Conservation (phyloP, 2,113 vertebrate genomes). For the Rhynchopsitta pachyrhyncha region DNA sequence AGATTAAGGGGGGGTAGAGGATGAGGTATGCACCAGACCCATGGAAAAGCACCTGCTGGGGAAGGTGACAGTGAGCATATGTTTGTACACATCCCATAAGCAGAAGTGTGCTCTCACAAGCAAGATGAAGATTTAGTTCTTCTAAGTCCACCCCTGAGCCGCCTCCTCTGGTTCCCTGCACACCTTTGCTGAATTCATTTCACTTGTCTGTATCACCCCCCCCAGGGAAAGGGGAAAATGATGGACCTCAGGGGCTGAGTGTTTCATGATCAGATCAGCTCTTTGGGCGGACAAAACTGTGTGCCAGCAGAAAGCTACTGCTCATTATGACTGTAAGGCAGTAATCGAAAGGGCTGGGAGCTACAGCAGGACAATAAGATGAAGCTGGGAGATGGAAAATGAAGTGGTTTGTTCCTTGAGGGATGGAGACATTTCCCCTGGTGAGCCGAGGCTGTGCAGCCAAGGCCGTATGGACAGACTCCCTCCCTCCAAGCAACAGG, state of each 20-base stretch:
- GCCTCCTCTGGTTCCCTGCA: neutral
- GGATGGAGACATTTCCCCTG: neutral
- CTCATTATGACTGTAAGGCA: neutral
- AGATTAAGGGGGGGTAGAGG: neutral
- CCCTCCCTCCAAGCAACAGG: neutral
- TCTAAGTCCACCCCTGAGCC: neutral
- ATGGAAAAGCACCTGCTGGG: neutral
- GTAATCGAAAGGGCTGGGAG: neutral
- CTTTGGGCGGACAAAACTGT: neutral
- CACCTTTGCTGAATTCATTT: neutral
- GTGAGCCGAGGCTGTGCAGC: neutral
- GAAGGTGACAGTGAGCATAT: accelerated
- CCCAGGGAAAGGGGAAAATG: neutral
- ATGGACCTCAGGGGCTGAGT: neutral
- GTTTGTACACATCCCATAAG: neutral
- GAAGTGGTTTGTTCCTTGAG: neutral
- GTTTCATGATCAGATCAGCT: neutral
- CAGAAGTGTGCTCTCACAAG: neutral
- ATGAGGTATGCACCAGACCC: neutral
- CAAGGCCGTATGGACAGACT: neutral
- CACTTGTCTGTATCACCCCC: neutral
- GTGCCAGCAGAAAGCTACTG: neutral
- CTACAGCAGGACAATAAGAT: neutral
- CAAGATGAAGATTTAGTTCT: neutral
- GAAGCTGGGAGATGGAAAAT: neutral